phyloP scores from a whole-genome alignment of 1,140 invertebrate species.

The Hermetia illucens region DNA sequence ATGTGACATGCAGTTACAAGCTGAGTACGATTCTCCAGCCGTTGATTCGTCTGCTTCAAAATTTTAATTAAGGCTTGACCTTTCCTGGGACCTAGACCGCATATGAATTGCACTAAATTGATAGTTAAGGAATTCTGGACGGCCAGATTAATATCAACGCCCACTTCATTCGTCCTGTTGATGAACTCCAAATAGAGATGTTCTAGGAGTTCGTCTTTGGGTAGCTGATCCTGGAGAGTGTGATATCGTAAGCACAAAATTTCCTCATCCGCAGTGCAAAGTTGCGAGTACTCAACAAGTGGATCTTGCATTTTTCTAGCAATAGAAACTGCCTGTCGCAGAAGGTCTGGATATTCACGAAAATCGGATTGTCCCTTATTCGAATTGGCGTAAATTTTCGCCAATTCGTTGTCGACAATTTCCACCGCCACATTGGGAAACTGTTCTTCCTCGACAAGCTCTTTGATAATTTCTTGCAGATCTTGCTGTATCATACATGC shows the following conservation, averaged over 20 bases:
- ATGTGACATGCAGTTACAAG: slow-evolving; percentile 90
- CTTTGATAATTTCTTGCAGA: slow-evolving; percentile 58
- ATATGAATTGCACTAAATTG: slow-evolving; percentile 93
- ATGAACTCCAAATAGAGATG: slow-evolving; percentile 85
- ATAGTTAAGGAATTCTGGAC: slow-evolving; percentile 76
- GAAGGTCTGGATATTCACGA: slow-evolving; percentile 74
- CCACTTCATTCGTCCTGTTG: slow-evolving; percentile 89
- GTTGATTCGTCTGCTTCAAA: slow-evolving; percentile 85
- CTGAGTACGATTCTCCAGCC: slow-evolving; percentile 88
- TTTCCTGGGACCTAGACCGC: slow-evolving; percentile 92
- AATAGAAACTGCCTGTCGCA: slow-evolving; percentile 84
- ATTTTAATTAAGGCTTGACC: slow-evolving; percentile 78
- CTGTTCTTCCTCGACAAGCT: slow-evolving; percentile 70
- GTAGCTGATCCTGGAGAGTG: slow-evolving; percentile 71
- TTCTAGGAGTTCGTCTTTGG: slow-evolving; percentile 74
- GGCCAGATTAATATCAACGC: slow-evolving; percentile 93
- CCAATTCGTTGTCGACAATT: slow-evolving; percentile 84
- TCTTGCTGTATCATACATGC: slow-evolving; percentile 78
- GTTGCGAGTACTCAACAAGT: slow-evolving; percentile 86
- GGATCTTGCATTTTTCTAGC: slow-evolving; percentile 91
- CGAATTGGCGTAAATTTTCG: slow-evolving; percentile 82
- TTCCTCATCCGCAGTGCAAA: slow-evolving; percentile 92
- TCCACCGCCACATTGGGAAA: slow-evolving; percentile 81
- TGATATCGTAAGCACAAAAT: slow-evolving; percentile 89
- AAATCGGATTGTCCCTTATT: slow-evolving; percentile 80